Evolutionary conservation across 2,113 vertebrate species (phyloP).

Genomic region (Conger conger): DNA sequence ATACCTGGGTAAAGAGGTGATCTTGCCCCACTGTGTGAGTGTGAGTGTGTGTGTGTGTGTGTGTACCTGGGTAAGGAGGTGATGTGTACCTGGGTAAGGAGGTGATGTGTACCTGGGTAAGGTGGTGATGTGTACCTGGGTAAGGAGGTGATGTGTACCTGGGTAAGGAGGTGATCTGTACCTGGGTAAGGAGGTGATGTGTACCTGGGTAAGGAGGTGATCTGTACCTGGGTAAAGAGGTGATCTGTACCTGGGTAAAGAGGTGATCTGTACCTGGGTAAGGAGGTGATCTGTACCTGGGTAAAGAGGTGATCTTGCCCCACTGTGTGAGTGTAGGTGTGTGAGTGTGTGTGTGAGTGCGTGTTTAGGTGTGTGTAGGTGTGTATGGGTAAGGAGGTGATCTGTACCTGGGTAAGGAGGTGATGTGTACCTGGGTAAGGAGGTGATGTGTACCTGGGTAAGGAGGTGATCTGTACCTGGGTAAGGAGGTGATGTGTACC

Average conservation of each 20-base stretch:
- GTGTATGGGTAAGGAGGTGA: no score
- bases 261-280: neutral
- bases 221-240: no score
- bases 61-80: neutral
- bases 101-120: neutral
- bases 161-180: neutral
- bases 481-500: conserved; percentile 87
- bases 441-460: no score
- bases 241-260: no score
- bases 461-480: no score
- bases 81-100: neutral
- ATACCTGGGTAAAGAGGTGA: no score
- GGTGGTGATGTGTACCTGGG: neutral
- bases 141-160: neutral
- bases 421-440: conserved; percentile 88
- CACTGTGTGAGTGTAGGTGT: neutral
- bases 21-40: no score
- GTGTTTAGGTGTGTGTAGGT: neutral
- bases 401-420: conserved; percentile 85
- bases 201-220: neutral
- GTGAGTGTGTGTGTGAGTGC: neutral
- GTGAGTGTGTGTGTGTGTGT: no score
- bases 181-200: no score
- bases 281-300: neutral
- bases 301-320: neutral